Evolutionary conservation across 2,797 vertebrate species (phyloP).

Genomic region (Clarias fuscus): DNA sequence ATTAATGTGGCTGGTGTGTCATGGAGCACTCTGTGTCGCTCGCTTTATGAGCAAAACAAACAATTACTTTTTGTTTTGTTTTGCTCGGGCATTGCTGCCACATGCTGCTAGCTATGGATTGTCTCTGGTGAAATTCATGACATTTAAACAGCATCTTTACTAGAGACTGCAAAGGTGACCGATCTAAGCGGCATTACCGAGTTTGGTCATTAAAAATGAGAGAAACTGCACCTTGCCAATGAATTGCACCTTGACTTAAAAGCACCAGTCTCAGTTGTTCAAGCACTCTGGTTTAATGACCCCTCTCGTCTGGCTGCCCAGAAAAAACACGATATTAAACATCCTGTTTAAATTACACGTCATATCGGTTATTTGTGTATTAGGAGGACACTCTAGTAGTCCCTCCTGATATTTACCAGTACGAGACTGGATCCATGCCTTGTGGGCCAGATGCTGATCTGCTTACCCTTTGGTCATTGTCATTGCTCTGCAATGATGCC

Average conservation of each 20-base stretch:
- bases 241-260: neutral
- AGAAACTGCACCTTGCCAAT: neutral
- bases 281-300: neutral
- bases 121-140: neutral
- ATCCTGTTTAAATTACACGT: neutral
- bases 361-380: neutral
- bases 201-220: neutral
- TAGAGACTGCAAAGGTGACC: neutral
- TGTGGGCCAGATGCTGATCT: neutral
- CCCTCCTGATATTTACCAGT: neutral
- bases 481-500: conserved; percentile 21
- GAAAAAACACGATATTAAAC: neutral
- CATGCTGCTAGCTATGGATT: neutral
- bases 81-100: neutral
- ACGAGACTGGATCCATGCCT: neutral
- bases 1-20: neutral
- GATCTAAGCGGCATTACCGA: neutral
- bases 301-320: neutral
- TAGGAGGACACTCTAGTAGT: neutral
- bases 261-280: neutral
- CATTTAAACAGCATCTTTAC: neutral
- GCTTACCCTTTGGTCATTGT: neutral
- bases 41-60: too few species aligned
- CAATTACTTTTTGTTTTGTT: neutral
- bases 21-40: neutral